Base-by-base conservation (phyloP, 2,113 vertebrate species). In the Ariopsis seemanni region DNA sequence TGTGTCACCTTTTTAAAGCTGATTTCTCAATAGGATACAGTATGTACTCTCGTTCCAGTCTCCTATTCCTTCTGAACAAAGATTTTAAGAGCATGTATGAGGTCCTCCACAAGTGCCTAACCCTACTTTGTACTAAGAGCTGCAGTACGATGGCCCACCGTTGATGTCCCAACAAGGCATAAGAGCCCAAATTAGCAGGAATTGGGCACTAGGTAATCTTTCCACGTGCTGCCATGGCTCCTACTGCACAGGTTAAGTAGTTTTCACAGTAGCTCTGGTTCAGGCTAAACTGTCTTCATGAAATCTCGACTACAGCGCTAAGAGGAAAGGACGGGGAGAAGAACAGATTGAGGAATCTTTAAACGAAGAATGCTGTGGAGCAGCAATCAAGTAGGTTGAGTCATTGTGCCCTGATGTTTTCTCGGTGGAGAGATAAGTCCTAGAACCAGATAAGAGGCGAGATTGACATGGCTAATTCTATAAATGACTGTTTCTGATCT, bases 331-430 rank as follows among this genome's bases (percentile, higher is more conserved):
- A 22, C 3, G 78, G 15, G 12, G 48, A 78, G 85, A 85, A 48
- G 65, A 55, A 83, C 25, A 67, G 34, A 87, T 67, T 30, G 18
- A 69, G 86, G 74, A 82, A 86, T 78, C 67, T 60, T 85, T 53
- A 12, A 57, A 89, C 52, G 86, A 91, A 92, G 92, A 93, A 95
- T 94, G 92, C 30, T 82, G 91, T 89, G 88, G 93, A 89, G 58
- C 91, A 82, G 89, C 90, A 89, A 85, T 25, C 90, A 91, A 90
- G 91, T 89, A 92, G 88, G 87, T 27, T 60, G 63, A 42, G 82
- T 27, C 14, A 20, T 18, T 60, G 60, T 84, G 25, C 50, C 53
- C 11, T 6, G 25, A n/a, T 60, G 42, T 62, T n/a, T 71, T 63
- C 77, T 7, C 55, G 27, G 22, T 15, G 14, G 27, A 67, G 50